Evolutionary conservation across 2,888 invertebrate genomes (phyloP), one percentile per base, ranked within the genome.

Genomic region (Agrotis segetum): DNA sequence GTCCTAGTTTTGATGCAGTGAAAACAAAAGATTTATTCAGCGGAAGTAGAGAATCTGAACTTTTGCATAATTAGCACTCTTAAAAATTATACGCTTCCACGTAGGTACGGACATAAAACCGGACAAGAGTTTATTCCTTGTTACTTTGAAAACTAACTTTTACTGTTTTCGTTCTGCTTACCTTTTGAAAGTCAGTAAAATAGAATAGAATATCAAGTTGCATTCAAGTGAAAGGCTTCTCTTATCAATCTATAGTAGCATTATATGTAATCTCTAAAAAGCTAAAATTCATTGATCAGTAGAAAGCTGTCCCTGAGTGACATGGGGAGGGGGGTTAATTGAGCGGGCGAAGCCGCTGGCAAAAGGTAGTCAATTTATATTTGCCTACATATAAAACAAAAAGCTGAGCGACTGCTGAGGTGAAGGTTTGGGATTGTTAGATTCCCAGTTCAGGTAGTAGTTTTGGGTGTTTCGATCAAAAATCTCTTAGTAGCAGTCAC

Each of bases 21-120:
- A 63, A 67, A 79, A 77, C 71, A 77, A 79, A 81, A 77, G 77
- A 60, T 63, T 81, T 77, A 71, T 71, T 71, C 81, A 79, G 59
- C 55, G 44, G 67, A 81, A 71, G 53, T 46, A 29, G 61, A 46
- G 74, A 67, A 71, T 49, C 34, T 67, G 50, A 67, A 77, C 55
- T 71, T 71, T 17, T 52, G 71, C 19, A 63, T 63, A 71, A 71
- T 66, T 63, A 77, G 81, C 67, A 81, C 24, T 64, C 81, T 59
- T 53, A 52, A 53, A 61, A 47, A 74, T 29, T 52, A 44, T 17
- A 21, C 46, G 46, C 34, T 40, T 46, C 63, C 34, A 58, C 59
- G 19, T 55, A 55, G 3, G 16, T 40, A 44, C 21, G 16, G 19
- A 55, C 40, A 50, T 62, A 70, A 47, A 56, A 61, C 34, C 14